Conservation (phyloP, 2,797 vertebrate genomes). For the Megalops cyprinoides region DNA sequence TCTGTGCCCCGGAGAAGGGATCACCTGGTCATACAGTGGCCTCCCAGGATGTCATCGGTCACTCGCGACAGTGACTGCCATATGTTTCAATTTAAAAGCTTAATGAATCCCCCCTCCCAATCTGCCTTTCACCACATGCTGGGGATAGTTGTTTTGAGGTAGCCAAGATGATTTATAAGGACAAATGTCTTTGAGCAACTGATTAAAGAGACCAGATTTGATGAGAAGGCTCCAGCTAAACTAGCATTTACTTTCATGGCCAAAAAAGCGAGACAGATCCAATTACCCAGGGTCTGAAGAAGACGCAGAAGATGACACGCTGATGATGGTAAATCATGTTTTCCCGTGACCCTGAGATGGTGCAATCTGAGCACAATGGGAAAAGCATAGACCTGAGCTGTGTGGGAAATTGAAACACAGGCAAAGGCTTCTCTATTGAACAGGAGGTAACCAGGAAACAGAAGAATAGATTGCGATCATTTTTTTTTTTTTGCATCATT, state of each 20-base stretch:
- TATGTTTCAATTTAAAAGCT: not conserved
- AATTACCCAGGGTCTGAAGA: not conserved
- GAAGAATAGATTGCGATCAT: conserved; percentile 2
- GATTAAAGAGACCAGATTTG: conserved; percentile 8
- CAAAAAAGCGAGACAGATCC: not conserved
- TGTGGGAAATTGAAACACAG: not conserved
- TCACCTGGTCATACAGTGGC: not conserved
- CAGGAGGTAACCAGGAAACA: not conserved
- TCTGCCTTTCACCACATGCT: not conserved
- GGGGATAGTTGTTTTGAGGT: not conserved
- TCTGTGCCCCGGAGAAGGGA: no score
- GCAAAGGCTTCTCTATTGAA: not conserved
- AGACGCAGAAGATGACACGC: not conserved
- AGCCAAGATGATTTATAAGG: not conserved
- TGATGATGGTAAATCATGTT: conserved; percentile 14
- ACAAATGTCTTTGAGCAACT: not conserved
- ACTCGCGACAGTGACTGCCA: not conserved
- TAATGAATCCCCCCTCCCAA: not conserved
- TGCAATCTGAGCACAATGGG: not conserved
- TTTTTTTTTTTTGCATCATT: conserved; percentile 9
- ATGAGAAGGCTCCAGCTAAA: not conserved
- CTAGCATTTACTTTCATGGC: not conserved
- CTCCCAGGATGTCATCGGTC: not conserved
- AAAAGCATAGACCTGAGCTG: not conserved
- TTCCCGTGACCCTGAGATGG: not conserved